Evolutionary conservation across 2,797 vertebrate genomes (phyloP).

Genomic region (Scomberomorus guttatus): DNA sequence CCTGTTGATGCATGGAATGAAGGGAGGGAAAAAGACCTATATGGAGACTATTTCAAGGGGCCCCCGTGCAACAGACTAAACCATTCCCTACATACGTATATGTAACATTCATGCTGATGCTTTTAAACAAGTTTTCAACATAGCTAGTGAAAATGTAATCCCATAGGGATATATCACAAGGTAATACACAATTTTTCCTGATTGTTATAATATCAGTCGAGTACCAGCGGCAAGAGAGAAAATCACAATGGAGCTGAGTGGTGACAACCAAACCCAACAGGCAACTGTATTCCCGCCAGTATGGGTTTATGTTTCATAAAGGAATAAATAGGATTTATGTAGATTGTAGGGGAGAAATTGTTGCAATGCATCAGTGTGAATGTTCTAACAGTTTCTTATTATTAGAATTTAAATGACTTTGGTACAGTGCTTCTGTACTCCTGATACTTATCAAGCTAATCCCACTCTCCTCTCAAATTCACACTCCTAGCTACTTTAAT

Average conservation of each 20-base stretch:
- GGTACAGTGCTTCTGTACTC: constrained; percentile 87
- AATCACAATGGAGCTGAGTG: constrained; percentile 70
- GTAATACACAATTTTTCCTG: constrained; percentile 58
- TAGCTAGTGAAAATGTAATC: constrained; percentile 50
- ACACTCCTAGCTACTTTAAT: constrained; percentile 88
- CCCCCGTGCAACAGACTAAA: not conserved
- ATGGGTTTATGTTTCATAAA: constrained; percentile 85
- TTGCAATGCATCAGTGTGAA: constrained; percentile 85
- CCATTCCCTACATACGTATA: not conserved
- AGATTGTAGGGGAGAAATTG: constrained; percentile 86
- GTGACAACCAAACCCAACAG: constrained; percentile 82
- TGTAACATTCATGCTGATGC: constrained; percentile 18
- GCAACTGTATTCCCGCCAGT: constrained; percentile 83
- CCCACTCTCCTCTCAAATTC: constrained; percentile 86
- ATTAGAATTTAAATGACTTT: constrained; percentile 90
- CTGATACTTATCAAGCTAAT: constrained; percentile 90
- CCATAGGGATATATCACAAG: constrained; percentile 53
- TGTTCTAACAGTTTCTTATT: constrained; percentile 89
- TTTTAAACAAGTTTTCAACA: constrained; percentile 43
- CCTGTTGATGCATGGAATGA: constrained; percentile 53
- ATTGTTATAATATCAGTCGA: constrained; percentile 70
- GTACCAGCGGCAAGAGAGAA: constrained; percentile 67
- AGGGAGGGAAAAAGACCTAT: constrained; percentile 26
- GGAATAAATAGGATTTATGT: constrained; percentile 89
- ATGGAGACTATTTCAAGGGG: constrained; percentile 21